A percentile compares a stretch with the other conserved stretches of the same genome.
These are phyloP conservation scores for Crotalus helleri DNA, from an alignment of 2,113 vertebrate genomes.

Conservation along the genomic window DNA sequence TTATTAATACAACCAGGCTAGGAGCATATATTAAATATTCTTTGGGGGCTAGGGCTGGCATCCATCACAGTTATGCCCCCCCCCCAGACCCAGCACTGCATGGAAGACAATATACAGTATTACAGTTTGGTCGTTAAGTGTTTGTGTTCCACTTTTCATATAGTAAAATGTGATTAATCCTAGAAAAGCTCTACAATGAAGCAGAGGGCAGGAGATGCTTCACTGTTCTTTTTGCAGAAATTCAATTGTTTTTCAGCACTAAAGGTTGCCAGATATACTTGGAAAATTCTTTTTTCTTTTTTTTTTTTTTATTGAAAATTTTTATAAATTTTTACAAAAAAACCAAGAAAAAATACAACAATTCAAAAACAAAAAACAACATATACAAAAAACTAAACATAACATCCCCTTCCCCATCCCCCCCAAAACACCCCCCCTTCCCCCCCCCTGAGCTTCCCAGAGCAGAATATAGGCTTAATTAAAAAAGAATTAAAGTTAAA, in stretches of 20 bases:
- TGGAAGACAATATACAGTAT: background rate
- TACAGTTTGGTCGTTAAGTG: background rate
- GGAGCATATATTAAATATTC: background rate
- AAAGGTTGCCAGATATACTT: background rate
- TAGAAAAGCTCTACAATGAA: background rate
- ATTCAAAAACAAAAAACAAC: too few relatives aligned
- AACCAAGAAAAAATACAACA: too few relatives aligned
- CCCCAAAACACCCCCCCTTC: too few relatives aligned
- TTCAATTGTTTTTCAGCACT: background rate
- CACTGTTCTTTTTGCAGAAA: background rate
- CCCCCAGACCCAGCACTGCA: background rate
- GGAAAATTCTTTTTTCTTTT: background rate
- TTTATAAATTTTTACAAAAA: too few relatives aligned
- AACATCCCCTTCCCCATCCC: too few relatives aligned
- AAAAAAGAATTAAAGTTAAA: too few relatives aligned
- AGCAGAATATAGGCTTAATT: too few relatives aligned
- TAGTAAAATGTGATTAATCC: background rate
- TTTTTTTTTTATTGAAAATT: too few relatives aligned
- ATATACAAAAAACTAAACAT: too few relatives aligned
- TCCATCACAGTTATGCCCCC: background rate
- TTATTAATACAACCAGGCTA: background rate
- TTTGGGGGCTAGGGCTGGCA: background rate
- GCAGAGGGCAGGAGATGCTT: background rate
- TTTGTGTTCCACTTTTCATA: background rate
- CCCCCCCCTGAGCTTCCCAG: too few relatives aligned